Conservation (phyloP, 1,140 invertebrate genomes). For the Forficula auricularia region DNA sequence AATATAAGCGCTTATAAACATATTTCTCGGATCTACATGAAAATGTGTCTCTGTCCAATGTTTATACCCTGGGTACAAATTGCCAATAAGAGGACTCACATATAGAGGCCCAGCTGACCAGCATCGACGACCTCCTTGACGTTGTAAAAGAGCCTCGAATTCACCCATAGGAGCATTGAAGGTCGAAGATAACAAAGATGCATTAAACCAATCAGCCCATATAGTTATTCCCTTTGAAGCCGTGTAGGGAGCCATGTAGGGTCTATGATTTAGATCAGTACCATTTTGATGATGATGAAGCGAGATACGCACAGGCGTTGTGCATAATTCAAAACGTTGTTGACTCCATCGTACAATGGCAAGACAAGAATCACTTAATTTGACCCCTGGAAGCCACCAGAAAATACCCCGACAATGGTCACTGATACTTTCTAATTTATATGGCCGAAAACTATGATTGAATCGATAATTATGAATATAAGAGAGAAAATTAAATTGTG, state of each 20-base stretch:
- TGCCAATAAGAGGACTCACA: constrained; percentile 8
- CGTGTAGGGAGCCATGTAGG: constrained; percentile 2
- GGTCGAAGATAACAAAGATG: background rate
- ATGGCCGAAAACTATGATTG: constrained; percentile 5
- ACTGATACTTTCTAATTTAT: background rate
- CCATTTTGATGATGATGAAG: constrained; percentile 1
- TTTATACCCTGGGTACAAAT: constrained; percentile 7
- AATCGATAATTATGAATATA: constrained; percentile 1
- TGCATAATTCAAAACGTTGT: background rate
- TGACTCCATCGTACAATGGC: constrained; percentile 4
- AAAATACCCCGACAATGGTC: constrained; percentile 6
- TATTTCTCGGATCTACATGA: constrained; percentile 2
- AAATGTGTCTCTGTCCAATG: background rate
- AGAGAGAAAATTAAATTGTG: constrained; percentile 3
- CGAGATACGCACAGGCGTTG: constrained; percentile 5
- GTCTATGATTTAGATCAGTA: background rate
- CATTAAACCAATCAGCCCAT: constrained; percentile 10
- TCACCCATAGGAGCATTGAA: constrained; percentile 7
- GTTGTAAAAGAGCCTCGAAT: constrained; percentile 8
- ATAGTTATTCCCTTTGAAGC: constrained; percentile 2
- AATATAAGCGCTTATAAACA: constrained; percentile 8
- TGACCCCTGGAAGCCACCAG: constrained; percentile 6
- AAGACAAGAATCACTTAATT: background rate
- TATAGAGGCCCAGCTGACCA: constrained; percentile 10
- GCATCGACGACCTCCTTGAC: constrained; percentile 6